Evolutionary conservation across 2,113 vertebrate species (phyloP).

Genomic region (Argyrosomus japonicus): DNA sequence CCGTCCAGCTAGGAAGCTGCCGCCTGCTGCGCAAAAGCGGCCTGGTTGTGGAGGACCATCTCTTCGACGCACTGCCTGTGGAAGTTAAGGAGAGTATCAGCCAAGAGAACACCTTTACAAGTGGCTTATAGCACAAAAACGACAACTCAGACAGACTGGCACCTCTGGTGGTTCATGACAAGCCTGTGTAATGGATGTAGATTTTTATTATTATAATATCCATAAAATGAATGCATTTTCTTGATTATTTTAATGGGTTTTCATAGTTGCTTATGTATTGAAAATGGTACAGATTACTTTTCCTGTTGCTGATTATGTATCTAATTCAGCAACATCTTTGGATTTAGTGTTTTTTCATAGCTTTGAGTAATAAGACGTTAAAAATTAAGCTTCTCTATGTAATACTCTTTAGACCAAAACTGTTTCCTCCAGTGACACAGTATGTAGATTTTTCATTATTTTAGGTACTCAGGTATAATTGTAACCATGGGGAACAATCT

Average conservation of each 20-base stretch:
- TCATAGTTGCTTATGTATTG: conserved; percentile 47
- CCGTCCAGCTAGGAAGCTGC: conserved; percentile 89
- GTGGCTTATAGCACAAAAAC: conserved; percentile 85
- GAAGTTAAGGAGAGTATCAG: conserved; percentile 94
- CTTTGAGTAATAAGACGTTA: conserved; percentile 36
- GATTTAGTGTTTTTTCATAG: conserved; percentile 36
- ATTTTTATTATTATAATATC: conserved; percentile 30
- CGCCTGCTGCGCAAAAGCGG: conserved; percentile 90
- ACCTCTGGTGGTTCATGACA: conserved; percentile 19
- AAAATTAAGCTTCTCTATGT: conserved; percentile 37
- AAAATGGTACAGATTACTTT: conserved; percentile 15
- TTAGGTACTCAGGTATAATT: conserved; percentile 79
- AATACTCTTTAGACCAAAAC: conserved; percentile 59
- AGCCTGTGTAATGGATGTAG: conserved; percentile 16
- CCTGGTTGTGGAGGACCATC: conserved; percentile 95
- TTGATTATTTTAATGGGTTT: conserved; percentile 50
- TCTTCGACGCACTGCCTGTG: conserved; percentile 93
- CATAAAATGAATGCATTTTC: conserved; percentile 46
- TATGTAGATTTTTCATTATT: conserved; percentile 49
- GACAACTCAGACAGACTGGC: background rate
- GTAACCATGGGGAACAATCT: conserved; percentile 72
- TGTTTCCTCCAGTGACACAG: conserved; percentile 36
- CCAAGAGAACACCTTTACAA: conserved; percentile 90
- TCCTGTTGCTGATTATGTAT: conserved; percentile 26
- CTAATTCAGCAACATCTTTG: conserved; percentile 20